Percentiles rank a stretch among this genome's conserved stretches.
Conservation (phyloP, 2,888 invertebrate species). For the Pristionchus arcanus region DNA sequence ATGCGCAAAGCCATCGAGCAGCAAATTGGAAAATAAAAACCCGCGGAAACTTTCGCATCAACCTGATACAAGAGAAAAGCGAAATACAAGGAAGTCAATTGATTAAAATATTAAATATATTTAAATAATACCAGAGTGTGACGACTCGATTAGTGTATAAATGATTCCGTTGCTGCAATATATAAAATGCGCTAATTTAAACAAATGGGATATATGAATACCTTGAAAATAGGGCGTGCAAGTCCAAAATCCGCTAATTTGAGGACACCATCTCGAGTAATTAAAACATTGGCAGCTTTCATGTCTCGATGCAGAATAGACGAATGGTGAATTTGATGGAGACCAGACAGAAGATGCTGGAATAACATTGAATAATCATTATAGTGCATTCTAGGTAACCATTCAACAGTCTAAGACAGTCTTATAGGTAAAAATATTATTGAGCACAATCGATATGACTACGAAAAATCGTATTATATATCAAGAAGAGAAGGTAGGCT, state of each 20-base stretch:
- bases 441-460: neutral
- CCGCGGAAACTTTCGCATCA: too few species aligned
- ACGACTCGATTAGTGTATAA: constrained; percentile 96
- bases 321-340: constrained; percentile 97
- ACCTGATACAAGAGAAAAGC: too few species aligned
- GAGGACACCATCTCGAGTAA: constrained; percentile 93
- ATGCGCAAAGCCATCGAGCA: too few species aligned
- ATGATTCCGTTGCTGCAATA: constrained; percentile 53
- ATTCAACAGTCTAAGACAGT: too few species aligned
- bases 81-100: neutral
- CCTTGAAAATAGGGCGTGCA: constrained; percentile 85
- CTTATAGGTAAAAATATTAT: too few species aligned
- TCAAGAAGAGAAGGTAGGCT: neutral
- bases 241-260: constrained; percentile 98
- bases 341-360: constrained; percentile 76
- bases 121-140: constrained; percentile 89
- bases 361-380: constrained; percentile 5
- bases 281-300: constrained; percentile 98
- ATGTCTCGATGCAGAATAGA: constrained; percentile 93
- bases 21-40: too few species aligned
- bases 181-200: neutral
- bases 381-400: too few species aligned
- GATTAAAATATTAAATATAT: neutral
- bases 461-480: neutral
- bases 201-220: neutral